Conservation (phyloP, 1,140 invertebrate genomes). For the Forficula auricularia region DNA sequence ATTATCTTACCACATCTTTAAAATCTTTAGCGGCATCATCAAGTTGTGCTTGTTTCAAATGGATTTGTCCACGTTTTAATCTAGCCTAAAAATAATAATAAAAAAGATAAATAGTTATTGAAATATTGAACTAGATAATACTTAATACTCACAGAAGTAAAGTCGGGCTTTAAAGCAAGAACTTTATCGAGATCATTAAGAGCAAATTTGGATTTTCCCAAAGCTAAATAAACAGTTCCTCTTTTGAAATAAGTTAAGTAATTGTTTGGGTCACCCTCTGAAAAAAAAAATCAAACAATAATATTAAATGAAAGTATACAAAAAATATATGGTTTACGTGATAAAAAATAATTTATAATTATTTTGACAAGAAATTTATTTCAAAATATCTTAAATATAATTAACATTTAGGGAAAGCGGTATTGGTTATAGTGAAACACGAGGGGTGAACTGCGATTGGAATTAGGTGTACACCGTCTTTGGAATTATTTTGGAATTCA, state of each 20-base stretch:
- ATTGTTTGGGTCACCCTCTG: constrained; percentile 89
- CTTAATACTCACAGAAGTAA: constrained; percentile 45
- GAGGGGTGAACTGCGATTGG: too few species aligned
- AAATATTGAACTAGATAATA: background rate
- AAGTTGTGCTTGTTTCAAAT: constrained; percentile 77
- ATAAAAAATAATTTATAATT: background rate
- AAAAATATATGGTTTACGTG: constrained; percentile 1
- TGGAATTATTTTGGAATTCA: too few species aligned
- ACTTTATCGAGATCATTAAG: constrained; percentile 84
- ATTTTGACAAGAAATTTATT: background rate
- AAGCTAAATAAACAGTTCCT: constrained; percentile 89
- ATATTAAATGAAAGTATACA: constrained; percentile 1
- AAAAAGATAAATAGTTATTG: background rate
- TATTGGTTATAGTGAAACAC: too few species aligned
- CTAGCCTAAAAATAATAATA: constrained; percentile 42
- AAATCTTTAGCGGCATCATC: constrained; percentile 68
- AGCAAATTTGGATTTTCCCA: constrained; percentile 90
- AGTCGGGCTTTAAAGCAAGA: constrained; percentile 85
- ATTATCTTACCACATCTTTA: constrained; percentile 64
- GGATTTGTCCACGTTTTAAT: constrained; percentile 68
- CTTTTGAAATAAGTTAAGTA: constrained; percentile 89
- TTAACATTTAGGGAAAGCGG: too few species aligned
- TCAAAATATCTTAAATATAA: background rate
- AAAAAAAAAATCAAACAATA: constrained; percentile 21
- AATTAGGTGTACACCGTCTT: too few species aligned